Percentiles rank a stretch among this genome's conserved stretches.
Evolutionary conservation across 64 coral and sea anemone species (phyloP).

Genomic region (Porites lutea): DNA sequence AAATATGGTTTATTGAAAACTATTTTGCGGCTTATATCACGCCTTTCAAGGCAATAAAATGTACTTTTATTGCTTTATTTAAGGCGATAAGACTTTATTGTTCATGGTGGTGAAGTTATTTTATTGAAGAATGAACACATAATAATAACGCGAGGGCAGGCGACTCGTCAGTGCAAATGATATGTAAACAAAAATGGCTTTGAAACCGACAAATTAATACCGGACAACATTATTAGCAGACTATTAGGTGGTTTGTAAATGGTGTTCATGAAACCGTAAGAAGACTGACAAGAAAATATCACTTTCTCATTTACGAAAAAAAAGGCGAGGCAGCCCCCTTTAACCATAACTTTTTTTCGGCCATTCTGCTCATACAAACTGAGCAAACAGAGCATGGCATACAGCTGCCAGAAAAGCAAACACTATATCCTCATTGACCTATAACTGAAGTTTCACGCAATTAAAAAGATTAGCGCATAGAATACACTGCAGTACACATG

Average conservation of each 20-base stretch:
- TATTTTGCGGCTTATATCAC: not conserved
- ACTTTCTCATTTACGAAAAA: not conserved
- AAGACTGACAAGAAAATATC: not conserved
- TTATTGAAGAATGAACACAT: slow-evolving; percentile 24
- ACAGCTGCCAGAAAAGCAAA: slow-evolving; percentile 34
- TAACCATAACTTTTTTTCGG: not conserved
- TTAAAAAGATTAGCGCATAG: slow-evolving; percentile 57
- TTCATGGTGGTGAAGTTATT: slow-evolving; percentile 37
- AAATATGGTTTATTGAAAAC: not conserved
- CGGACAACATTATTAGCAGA: not conserved
- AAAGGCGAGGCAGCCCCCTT: not conserved
- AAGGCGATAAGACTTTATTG: not conserved
- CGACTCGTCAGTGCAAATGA: slow-evolving; percentile 45
- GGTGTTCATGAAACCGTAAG: not conserved
- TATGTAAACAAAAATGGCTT: slow-evolving; percentile 28
- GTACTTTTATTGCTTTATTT: not conserved
- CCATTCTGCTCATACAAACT: slow-evolving; percentile 25
- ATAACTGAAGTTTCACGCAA: slow-evolving; percentile 66
- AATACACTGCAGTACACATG: slow-evolving; percentile 43
- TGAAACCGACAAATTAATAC: slow-evolving; percentile 12
- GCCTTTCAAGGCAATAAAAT: slow-evolving; percentile 2
- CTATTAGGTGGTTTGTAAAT: too few relatives aligned
- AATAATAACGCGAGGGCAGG: slow-evolving; percentile 20
- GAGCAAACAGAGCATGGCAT: slow-evolving; percentile 12
- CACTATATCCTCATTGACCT: slow-evolving; percentile 54